A percentile compares a stretch with the other conserved stretches of the same genome.
phyloP scores from a whole-genome alignment of 2,888 invertebrate species.

The Archips xylosteana region DNA sequence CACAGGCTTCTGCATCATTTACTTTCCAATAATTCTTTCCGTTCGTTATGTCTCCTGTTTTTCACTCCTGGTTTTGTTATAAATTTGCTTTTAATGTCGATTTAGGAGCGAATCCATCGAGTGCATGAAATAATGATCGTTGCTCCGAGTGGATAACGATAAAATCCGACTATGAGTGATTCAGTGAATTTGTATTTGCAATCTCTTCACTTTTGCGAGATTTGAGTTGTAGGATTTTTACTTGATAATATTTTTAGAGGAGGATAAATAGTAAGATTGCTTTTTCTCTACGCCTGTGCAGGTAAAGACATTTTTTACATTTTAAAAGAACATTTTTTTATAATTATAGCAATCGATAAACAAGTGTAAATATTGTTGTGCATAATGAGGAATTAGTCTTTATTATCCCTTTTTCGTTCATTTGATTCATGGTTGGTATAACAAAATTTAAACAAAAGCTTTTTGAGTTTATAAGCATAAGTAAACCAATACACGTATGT shows the following conservation, averaged over 20 bases:
- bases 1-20: constrained; percentile 41
- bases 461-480: no score
- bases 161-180: constrained; percentile 35
- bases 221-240: background rate
- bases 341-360: no score
- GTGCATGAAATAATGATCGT: constrained; percentile 40
- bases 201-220: constrained; percentile 23
- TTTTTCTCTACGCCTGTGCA: background rate
- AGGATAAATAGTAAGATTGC: background rate
- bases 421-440: no score
- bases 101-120: constrained; percentile 33
- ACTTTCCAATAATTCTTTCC: constrained; percentile 41
- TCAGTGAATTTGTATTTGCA: constrained; percentile 29
- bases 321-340: background rate
- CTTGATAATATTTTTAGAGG: background rate
- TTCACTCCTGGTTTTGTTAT: constrained; percentile 34
- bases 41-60: constrained; percentile 37
- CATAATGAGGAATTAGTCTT: no score
- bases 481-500: no score
- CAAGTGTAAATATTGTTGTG: no score
- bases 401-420: no score
- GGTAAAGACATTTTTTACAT: background rate
- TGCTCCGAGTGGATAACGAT: constrained; percentile 32
- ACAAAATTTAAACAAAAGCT: no score
- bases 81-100: constrained; percentile 33